phyloP scores from a whole-genome alignment of 2,113 vertebrate species.

The Piaya cayana region DNA sequence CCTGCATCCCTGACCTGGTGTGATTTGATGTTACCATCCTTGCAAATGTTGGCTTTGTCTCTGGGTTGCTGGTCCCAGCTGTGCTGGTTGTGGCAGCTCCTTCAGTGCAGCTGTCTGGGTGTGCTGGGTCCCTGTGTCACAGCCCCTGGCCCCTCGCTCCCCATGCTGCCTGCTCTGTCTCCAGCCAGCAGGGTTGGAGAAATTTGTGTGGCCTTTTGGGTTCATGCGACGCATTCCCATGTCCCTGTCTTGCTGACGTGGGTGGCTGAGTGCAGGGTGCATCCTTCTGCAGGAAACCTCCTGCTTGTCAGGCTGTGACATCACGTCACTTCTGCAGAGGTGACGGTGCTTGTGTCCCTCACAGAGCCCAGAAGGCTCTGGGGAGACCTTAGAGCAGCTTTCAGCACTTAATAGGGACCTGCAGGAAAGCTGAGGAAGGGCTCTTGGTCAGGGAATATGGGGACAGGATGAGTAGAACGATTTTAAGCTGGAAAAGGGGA shows the following conservation, averaged over 20 bases:
- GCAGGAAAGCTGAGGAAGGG: no score
- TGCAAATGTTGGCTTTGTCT: background rate
- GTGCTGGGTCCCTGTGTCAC: background rate
- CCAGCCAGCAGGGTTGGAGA: rapidly evolving
- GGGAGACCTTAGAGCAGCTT: no score
- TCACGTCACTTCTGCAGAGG: background rate
- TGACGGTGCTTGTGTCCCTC: background rate
- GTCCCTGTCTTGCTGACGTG: rapidly evolving
- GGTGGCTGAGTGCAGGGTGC: background rate
- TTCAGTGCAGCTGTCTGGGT: rapidly evolving
- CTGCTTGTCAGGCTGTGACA: rapidly evolving
- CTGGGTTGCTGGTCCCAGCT: background rate
- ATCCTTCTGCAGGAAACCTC: background rate
- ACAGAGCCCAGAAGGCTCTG: no score
- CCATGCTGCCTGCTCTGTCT: rapidly evolving
- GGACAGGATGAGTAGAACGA: no score
- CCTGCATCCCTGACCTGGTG: background rate
- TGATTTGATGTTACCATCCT: background rate
- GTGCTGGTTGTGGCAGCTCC: background rate
- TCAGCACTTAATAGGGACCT: no score
- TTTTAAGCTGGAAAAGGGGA: no score
- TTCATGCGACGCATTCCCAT: rapidly evolving
- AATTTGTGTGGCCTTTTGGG: background rate
- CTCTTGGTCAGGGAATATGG: no score
- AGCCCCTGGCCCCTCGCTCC: rapidly evolving